Conservation (phyloP, 2,888 invertebrate genomes). For the Leptogaster cylindrica region DNA sequence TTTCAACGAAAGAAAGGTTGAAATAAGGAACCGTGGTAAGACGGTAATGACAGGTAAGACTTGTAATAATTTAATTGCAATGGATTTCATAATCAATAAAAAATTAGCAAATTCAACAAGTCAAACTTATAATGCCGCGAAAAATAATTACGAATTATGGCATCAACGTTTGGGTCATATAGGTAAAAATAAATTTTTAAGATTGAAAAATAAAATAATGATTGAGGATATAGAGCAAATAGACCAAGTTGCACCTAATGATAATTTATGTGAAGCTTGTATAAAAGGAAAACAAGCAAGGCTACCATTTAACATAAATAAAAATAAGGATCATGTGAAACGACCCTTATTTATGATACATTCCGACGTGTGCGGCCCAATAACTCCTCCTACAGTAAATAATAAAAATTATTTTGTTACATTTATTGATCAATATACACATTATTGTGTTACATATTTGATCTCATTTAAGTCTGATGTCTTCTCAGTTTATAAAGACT, state of each 20-base stretch:
- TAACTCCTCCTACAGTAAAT: conserved; percentile 53
- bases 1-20: no score
- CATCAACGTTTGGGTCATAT: conserved; percentile 43
- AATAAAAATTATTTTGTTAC: conserved; percentile 54
- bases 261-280: conserved; percentile 52
- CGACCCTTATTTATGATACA: conserved; percentile 55
- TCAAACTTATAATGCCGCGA: no score
- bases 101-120: no score
- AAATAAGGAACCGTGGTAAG: no score
- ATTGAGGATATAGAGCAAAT: conserved; percentile 30
- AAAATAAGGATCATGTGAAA: conserved; percentile 48
- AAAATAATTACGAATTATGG: conserved; percentile 63
- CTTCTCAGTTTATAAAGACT: conserved; percentile 41
- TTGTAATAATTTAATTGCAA: no score
- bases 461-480: conserved; percentile 53
- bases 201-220: conserved; percentile 33
- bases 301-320: conserved; percentile 51
- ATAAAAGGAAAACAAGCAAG: conserved; percentile 54
- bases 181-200: conserved; percentile 40
- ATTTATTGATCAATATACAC: conserved; percentile 53
- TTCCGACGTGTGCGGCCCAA: conserved; percentile 54
- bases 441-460: conserved; percentile 54
- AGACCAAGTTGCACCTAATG: conserved; percentile 28
- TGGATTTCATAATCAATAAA: no score
- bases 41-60: no score